A percentile compares a stretch with the other conserved stretches of the same genome.
phyloP scores from a whole-genome alignment of 2,888 invertebrate genomes.

The Phyto melanocephala region DNA sequence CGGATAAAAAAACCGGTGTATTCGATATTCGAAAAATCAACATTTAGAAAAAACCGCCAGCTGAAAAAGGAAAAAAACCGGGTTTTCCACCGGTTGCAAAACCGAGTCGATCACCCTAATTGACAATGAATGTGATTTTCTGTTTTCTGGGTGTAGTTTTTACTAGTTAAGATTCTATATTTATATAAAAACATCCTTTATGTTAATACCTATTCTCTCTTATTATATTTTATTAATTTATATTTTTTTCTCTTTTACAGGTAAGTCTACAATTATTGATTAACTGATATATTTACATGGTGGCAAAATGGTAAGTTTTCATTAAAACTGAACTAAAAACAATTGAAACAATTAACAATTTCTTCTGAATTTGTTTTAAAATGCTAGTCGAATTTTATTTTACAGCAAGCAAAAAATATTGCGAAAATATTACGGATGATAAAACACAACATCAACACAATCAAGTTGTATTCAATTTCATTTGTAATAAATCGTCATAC shows the following conservation, averaged over 20 bases:
- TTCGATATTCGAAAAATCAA: no score
- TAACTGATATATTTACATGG: not conserved
- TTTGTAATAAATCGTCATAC: not conserved
- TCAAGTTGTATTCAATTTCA: not conserved
- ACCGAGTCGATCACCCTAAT: no score
- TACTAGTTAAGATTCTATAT: no score
- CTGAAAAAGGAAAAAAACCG: no score
- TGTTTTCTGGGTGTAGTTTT: no score
- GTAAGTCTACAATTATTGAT: not conserved
- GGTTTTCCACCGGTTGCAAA: no score
- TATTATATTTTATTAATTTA: no score
- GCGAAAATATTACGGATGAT: not conserved
- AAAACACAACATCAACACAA: not conserved
- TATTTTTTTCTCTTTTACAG: constrained; percentile 8
- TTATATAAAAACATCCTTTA: no score
- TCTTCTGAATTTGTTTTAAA: not conserved
- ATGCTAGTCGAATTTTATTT: not conserved
- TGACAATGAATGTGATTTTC: no score
- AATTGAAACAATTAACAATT: not conserved
- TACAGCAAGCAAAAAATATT: not conserved
- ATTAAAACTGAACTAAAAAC: not conserved
- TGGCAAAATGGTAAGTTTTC: not conserved
- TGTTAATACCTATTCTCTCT: no score
- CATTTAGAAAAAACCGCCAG: no score
- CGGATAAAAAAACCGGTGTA: no score